Conservation (phyloP, 2,888 invertebrate genomes). For the Zygaena filipendulae region DNA sequence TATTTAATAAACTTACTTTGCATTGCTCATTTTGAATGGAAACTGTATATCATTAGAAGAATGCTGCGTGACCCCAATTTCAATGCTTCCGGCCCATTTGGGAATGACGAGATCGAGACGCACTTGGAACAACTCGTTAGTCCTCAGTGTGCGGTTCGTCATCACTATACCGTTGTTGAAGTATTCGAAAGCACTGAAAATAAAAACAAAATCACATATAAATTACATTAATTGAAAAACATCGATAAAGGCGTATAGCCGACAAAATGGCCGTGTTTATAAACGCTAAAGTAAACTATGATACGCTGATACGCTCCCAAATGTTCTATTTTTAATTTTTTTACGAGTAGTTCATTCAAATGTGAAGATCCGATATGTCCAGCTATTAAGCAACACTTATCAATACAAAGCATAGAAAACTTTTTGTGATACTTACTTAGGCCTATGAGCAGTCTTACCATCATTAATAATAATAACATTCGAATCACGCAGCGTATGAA, state of each 20-base stretch:
- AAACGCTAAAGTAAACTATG: background rate
- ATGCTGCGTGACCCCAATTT: constrained; percentile 93
- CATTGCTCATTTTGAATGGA: constrained; percentile 95
- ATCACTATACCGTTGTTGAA: constrained; percentile 95
- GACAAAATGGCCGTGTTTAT: background rate
- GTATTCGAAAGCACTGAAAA: constrained; percentile 83
- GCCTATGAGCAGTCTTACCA: constrained; percentile 90
- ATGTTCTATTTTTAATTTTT: too few relatives aligned
- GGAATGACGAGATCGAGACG: constrained; percentile 89
- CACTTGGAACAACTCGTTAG: constrained; percentile 94
- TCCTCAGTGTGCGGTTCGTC: constrained; percentile 84
- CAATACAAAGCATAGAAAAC: too few relatives aligned
- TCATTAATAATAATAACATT: constrained; percentile 93
- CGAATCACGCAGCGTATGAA: constrained; percentile 92
- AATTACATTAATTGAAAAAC: too few relatives aligned
- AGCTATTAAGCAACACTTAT: too few relatives aligned
- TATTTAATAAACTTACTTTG: constrained; percentile 77
- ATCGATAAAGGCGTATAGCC: too few relatives aligned
- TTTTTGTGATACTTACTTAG: constrained; percentile 75
- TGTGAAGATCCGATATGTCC: too few relatives aligned
- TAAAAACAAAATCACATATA: constrained; percentile 2
- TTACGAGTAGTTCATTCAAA: too few relatives aligned
- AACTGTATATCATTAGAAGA: constrained; percentile 87
- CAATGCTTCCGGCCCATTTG: constrained; percentile 96
- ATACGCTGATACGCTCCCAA: too few relatives aligned